Percentiles rank a stretch among this genome's conserved stretches.
Evolutionary conservation across 2,797 vertebrate species (phyloP).

Genomic region (Poeciliopsis infans): DNA sequence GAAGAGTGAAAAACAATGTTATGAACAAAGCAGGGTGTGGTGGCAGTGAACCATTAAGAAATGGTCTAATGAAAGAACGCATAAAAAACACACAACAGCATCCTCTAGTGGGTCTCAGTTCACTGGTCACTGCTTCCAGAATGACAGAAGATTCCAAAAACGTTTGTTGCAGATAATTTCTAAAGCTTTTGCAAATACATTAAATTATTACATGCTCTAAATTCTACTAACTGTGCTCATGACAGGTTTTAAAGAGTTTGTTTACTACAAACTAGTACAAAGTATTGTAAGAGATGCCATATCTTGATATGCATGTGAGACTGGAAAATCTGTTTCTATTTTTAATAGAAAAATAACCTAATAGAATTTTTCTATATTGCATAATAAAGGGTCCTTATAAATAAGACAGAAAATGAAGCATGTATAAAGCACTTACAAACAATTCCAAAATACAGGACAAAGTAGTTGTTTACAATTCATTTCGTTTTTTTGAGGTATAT

Average conservation of each 20-base stretch:
- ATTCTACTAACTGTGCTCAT: neutral
- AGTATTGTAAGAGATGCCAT: neutral
- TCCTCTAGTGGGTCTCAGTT: slow-evolving; percentile 47
- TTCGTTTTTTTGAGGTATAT: slow-evolving; percentile 18
- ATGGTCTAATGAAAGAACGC: slow-evolving; percentile 7
- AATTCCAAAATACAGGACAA: neutral
- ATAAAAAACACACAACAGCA: slow-evolving; percentile 41
- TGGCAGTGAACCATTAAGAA: slow-evolving; percentile 20
- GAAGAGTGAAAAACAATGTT: slow-evolving; percentile 3
- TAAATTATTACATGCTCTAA: slow-evolving; percentile 1
- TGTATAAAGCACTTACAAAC: slow-evolving; percentile 13
- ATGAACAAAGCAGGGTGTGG: slow-evolving; percentile 19
- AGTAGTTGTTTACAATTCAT: slow-evolving; percentile 1
- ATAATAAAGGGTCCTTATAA: neutral
- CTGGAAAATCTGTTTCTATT: neutral
- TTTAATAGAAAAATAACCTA: neutral
- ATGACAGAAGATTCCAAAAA: neutral
- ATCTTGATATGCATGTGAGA: neutral
- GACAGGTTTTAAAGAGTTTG: neutral
- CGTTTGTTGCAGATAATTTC: slow-evolving; percentile 22
- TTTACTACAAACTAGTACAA: neutral
- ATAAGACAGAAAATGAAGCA: neutral
- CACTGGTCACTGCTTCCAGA: slow-evolving; percentile 3
- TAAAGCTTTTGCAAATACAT: slow-evolving; percentile 11
- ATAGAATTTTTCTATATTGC: neutral